Conservation (phyloP, 2,888 invertebrate species). For the Cephonodes hylas region DNA sequence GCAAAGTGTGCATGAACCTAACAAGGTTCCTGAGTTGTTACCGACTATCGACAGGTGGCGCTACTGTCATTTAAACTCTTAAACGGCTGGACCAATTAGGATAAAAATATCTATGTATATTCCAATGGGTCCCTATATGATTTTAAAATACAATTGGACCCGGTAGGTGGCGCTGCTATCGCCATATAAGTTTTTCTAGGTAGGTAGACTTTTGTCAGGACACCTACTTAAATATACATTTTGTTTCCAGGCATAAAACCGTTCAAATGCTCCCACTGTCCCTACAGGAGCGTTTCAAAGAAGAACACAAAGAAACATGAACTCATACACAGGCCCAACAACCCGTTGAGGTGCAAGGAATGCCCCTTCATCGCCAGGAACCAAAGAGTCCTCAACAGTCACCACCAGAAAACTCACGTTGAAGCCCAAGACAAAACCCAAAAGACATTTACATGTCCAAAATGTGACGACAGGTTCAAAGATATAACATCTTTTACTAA, state of each 20-base stretch:
- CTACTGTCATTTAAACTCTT: too few relatives aligned
- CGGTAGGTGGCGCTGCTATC: too few relatives aligned
- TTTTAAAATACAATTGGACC: too few relatives aligned
- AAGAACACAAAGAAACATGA: constrained; percentile 67
- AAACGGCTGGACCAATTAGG: too few relatives aligned
- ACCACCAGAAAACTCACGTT: constrained; percentile 23
- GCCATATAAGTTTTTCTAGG: too few relatives aligned
- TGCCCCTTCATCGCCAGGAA: constrained; percentile 56
- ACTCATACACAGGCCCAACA: constrained; percentile 51
- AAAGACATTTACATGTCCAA: constrained; percentile 15
- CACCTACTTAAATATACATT: constrained; percentile 1
- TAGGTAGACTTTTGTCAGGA: too few relatives aligned
- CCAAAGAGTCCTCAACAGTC: constrained; percentile 35
- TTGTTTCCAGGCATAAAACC: constrained; percentile 55
- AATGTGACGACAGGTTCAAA: constrained; percentile 17
- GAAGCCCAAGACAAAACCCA: neutral
- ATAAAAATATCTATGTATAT: too few relatives aligned
- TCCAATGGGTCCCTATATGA: too few relatives aligned
- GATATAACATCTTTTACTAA: neutral
- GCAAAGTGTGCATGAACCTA: too few relatives aligned
- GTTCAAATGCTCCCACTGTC: constrained; percentile 57
- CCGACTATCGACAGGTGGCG: too few relatives aligned
- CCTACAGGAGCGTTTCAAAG: constrained; percentile 59
- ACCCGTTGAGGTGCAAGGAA: constrained; percentile 48
- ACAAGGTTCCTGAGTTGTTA: too few relatives aligned